Evolutionary conservation across 1,140 invertebrate species (phyloP).

Genomic region (Potamilus streckersoni): DNA sequence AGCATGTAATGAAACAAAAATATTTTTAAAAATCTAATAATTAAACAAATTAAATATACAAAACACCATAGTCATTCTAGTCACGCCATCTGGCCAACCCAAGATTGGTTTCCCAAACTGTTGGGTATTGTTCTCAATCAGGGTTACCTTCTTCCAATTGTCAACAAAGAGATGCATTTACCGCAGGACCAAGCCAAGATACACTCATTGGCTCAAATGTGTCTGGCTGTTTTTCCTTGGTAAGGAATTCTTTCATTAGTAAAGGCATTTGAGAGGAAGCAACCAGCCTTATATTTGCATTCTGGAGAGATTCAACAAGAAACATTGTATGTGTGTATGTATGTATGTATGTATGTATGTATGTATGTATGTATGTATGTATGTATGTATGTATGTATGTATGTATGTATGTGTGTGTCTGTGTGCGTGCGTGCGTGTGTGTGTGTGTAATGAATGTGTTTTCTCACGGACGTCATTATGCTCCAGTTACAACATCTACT

Average conservation of each 20-base stretch:
- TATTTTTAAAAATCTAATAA: no score
- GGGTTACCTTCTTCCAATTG: constrained; percentile 10
- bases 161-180: not conserved
- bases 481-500: not conserved
- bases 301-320: no score
- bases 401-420: no score
- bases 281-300: constrained; percentile 2
- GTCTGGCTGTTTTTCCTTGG: constrained; percentile 8
- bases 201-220: not conserved
- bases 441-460: no score
- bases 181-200: constrained; percentile 1
- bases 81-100: constrained; percentile 36
- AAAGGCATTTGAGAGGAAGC: constrained; percentile 5
- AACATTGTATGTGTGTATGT: no score
- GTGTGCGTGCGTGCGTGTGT: no score
- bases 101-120: constrained; percentile 25
- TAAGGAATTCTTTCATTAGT: constrained; percentile 3
- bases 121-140: constrained; percentile 14
- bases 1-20: no score
- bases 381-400: no score
- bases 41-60: constrained; percentile 20
- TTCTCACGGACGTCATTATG: no score
- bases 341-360: no score
- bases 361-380: no score
- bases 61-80: constrained; percentile 10